A percentile compares a stretch with the other conserved stretches of the same genome.
Evolutionary conservation across 1,140 invertebrate genomes (phyloP).

Genomic region (Brachionus koreanus): DNA sequence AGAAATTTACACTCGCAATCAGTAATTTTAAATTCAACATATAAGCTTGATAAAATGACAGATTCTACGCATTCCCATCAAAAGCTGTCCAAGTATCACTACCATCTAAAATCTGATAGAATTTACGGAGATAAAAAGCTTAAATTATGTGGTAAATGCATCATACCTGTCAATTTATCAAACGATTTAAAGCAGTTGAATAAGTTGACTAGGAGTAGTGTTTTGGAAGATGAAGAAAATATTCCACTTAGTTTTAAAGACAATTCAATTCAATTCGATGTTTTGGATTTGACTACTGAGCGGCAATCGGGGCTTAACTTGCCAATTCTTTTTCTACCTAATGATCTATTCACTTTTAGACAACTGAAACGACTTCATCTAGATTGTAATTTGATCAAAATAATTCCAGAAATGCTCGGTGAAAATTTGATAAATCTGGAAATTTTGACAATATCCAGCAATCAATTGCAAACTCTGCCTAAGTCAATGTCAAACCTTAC

Average conservation of each 20-base stretch:
- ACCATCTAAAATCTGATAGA: constrained; percentile 25
- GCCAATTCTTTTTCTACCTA: constrained; percentile 51
- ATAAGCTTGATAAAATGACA: background rate
- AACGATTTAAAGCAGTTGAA: constrained; percentile 36
- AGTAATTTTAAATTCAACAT: background rate
- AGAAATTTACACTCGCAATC: constrained; percentile 9
- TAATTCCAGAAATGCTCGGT: constrained; percentile 53
- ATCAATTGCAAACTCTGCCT: constrained; percentile 52
- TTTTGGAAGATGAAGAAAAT: background rate
- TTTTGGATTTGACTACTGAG: constrained; percentile 58
- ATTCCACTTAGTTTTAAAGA: background rate
- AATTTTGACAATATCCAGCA: constrained; percentile 56
- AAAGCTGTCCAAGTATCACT: constrained; percentile 25
- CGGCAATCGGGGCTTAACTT: constrained; percentile 56
- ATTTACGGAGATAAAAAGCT: constrained; percentile 42
- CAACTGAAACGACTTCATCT: constrained; percentile 54
- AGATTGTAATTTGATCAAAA: constrained; percentile 57
- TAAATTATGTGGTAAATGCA: constrained; percentile 28
- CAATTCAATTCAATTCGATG: constrained; percentile 53
- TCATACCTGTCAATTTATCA: constrained; percentile 6
- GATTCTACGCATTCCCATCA: background rate
- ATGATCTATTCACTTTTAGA: constrained; percentile 51
- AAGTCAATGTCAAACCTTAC: constrained; percentile 50
- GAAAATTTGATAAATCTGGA: constrained; percentile 52
- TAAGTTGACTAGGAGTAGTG: background rate